phyloP scores from a whole-genome alignment of 2,888 invertebrate species.

The Drosophila imparisetae region DNA sequence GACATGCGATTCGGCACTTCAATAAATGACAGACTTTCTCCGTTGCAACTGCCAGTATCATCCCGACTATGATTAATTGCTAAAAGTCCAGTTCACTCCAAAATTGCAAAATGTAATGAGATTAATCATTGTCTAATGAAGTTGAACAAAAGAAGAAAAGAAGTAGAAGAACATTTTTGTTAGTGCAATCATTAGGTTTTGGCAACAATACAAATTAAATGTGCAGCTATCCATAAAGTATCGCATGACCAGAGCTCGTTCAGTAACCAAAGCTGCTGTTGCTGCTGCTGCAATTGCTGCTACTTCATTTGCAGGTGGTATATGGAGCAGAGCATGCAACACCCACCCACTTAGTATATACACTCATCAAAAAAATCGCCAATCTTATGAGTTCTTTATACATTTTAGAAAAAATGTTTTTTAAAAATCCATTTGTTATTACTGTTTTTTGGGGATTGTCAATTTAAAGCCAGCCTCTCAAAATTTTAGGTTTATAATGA shows the following conservation, averaged over 20 bases:
- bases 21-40: background rate
- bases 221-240: slow-evolving; percentile 58
- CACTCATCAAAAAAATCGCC: background rate
- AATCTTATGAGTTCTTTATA: background rate
- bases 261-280: slow-evolving; percentile 27
- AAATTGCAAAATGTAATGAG: slow-evolving; percentile 15
- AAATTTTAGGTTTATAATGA: background rate
- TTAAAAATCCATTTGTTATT: background rate
- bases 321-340: slow-evolving; percentile 2
- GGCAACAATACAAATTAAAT: slow-evolving; percentile 51
- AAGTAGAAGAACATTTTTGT: background rate
- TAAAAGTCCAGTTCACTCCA: background rate
- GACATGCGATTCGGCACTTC: slow-evolving; percentile 5
- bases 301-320: slow-evolving; percentile 35
- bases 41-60: background rate
- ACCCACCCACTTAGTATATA: slow-evolving; percentile 2
- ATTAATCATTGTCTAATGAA: slow-evolving; percentile 37
- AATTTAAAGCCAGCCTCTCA: background rate
- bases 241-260: slow-evolving; percentile 38
- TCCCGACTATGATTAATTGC: slow-evolving; percentile 6
- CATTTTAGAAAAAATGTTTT: background rate
- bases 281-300: slow-evolving; percentile 10
- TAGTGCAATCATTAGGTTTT: slow-evolving; percentile 37
- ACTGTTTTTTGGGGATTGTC: background rate
- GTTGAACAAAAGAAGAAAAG: background rate